Evolutionary conservation across 2,113 vertebrate genomes (phyloP).

Genomic region (Pungitius pungitius): DNA sequence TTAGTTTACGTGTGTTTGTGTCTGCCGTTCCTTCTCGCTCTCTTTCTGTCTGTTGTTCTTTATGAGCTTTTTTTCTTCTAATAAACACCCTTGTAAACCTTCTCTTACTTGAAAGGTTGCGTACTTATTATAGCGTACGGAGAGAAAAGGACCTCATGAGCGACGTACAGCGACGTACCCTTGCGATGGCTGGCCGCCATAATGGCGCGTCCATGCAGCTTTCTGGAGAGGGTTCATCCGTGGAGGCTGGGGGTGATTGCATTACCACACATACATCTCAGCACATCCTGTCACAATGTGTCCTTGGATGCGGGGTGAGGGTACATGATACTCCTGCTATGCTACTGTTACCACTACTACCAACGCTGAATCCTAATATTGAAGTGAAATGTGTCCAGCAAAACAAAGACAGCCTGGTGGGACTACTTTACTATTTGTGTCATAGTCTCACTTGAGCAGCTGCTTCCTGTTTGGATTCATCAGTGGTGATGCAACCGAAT

Average conservation of each 20-base stretch:
- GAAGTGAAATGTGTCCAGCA: neutral
- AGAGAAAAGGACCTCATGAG: conserved; percentile 10
- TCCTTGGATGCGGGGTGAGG: neutral
- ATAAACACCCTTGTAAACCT: neutral
- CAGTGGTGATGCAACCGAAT: conserved; percentile 21
- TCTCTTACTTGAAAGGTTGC: neutral
- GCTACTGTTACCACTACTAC: neutral
- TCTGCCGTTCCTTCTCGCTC: conserved; percentile 1
- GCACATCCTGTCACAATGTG: conserved; percentile 28
- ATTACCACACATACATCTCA: conserved; percentile 46
- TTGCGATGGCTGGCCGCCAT: conserved; percentile 15
- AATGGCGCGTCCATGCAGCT: conserved; percentile 21
- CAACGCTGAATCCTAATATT: neutral
- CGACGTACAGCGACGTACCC: conserved; percentile 8
- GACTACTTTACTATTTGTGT: neutral
- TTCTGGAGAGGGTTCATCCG: conserved; percentile 12
- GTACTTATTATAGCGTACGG: neutral
- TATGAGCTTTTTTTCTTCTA: conserved; percentile 40
- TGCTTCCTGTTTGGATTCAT: conserved; percentile 35
- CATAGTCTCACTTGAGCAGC: neutral
- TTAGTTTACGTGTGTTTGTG: conserved; percentile 44
- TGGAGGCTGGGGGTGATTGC: conserved; percentile 14
- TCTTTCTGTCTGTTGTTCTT: conserved; percentile 18
- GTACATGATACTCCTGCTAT: neutral
- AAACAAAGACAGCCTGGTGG: neutral